A percentile compares a stretch with the other conserved stretches of the same genome.
Conservation (phyloP, 2,888 invertebrate species). For the Exocentrus adspersus region DNA sequence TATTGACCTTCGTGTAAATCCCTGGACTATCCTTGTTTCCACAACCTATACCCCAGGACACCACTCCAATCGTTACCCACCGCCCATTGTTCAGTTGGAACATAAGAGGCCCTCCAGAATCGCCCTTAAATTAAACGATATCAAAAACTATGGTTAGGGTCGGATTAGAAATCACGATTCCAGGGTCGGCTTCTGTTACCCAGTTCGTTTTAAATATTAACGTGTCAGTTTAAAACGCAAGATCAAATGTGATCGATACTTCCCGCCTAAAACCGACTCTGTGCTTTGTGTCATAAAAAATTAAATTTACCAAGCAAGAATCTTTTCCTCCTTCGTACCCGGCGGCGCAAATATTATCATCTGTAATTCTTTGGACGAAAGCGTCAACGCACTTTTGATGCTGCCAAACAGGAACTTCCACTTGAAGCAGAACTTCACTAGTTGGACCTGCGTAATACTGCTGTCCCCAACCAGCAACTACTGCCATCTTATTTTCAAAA, state of each 20-base stretch:
- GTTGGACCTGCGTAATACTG: slow-evolving; percentile 74
- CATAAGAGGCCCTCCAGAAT: slow-evolving; percentile 86
- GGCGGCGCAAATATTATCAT: slow-evolving; percentile 81
- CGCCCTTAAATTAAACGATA: slow-evolving; percentile 69
- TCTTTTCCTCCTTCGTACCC: slow-evolving; percentile 80
- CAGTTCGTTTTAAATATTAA: too few species aligned
- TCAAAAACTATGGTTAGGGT: too few species aligned
- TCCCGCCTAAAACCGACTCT: too few species aligned
- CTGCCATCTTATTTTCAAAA: slow-evolving; percentile 71
- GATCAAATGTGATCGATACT: too few species aligned
- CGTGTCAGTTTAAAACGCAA: too few species aligned
- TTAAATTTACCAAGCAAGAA: slow-evolving; percentile 83
- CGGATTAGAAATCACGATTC: too few species aligned
- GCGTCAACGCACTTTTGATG: slow-evolving; percentile 71
- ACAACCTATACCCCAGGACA: slow-evolving; percentile 88
- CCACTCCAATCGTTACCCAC: slow-evolving; percentile 83
- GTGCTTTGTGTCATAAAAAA: too few species aligned
- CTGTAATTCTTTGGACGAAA: slow-evolving; percentile 73
- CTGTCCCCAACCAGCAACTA: slow-evolving; percentile 85
- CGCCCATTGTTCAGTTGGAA: slow-evolving; percentile 77
- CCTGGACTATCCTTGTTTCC: slow-evolving; percentile 81
- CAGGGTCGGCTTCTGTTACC: too few species aligned
- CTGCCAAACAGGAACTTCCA: slow-evolving; percentile 81
- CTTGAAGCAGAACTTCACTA: slow-evolving; percentile 75
- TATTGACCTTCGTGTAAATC: slow-evolving; percentile 79